Base-by-base conservation (phyloP, 2,113 vertebrate species). In the Pseudolaguvia tuberculata region DNA sequence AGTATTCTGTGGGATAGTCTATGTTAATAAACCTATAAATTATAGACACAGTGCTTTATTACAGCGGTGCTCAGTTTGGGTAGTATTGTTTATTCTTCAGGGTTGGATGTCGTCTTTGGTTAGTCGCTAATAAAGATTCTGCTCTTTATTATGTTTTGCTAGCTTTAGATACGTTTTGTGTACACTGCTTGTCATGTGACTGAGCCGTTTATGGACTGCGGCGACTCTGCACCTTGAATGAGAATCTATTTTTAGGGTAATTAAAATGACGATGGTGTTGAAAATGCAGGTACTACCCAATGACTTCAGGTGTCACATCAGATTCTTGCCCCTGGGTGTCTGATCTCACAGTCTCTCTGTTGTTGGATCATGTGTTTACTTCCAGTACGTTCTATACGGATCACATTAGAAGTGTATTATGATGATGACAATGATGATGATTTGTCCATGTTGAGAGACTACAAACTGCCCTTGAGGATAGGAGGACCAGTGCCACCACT, bases 361-460 rank as follows among this genome's bases (percentile, higher is more conserved):
- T 21, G 13, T 6, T 42, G 20, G 18, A 6, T 42, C 18, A 13
- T 5, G 2, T 35, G 56, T 62, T 35, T 59, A 59, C 7, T 29
- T 35, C 35, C 2, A 35, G 58, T 42, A 6, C n/a, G n/a, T n/a
- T n/a, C n/a, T 42, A 42, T 42, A 42, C 39, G 5, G 39, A 42
- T 42, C 39, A 42, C 39, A 42, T 42, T 15, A 18, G 9, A 27
- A 0, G 3, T 66, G 45, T 50, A 50, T 27, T 2, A 66, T 27
- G 21, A 65, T 65, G 61, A 47, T 65, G n/a, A 9, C 42, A 35
- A 63, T 63, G 35, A 21, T 62, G 59, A 21, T 59, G 57, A 59
- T 53, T 35, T 35, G 31, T 35, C 3, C 20, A 53, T n/a, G 17
- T 8, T 50, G 39, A 48, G 62, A 25, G 23, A n/a, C 62, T 14